Evolutionary conservation across 2,797 vertebrate genomes (phyloP).

Genomic region (Todus mexicanus): DNA sequence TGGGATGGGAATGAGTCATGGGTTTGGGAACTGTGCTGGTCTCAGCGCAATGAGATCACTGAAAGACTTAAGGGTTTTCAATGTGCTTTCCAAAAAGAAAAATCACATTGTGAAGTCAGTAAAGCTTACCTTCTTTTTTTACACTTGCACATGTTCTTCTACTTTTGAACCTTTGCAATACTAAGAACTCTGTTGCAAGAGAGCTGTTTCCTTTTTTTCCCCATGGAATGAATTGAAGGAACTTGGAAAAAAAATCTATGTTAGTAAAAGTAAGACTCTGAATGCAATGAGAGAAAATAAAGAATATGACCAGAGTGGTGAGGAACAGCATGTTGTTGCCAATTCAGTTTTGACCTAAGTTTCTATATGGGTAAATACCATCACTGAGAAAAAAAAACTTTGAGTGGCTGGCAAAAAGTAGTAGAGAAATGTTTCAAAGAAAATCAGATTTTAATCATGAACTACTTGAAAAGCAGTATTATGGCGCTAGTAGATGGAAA

Average conservation of each 20-base stretch:
- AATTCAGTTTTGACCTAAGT: not conserved
- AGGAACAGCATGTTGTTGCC: not conserved
- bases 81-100: not conserved
- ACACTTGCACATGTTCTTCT: not conserved
- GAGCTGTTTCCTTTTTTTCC: not conserved
- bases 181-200: not conserved
- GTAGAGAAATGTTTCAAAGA: not conserved
- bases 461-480: not conserved
- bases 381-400: not conserved
- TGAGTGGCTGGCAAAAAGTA: not conserved
- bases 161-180: not conserved
- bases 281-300: not conserved
- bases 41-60: not conserved
- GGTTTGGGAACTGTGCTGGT: slow-evolving; percentile 10
- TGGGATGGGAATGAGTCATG: slow-evolving; percentile 2
- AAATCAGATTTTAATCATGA: not conserved
- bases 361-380: not conserved
- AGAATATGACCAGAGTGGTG: not conserved
- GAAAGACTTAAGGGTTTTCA: not conserved
- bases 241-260: not conserved
- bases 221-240: not conserved
- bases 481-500: not conserved
- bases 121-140: not conserved
- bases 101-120: not conserved
- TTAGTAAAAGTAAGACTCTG: not conserved